Evolutionary conservation across 2,113 vertebrate species (phyloP).

Genomic region (Eudorcas thomsonii): DNA sequence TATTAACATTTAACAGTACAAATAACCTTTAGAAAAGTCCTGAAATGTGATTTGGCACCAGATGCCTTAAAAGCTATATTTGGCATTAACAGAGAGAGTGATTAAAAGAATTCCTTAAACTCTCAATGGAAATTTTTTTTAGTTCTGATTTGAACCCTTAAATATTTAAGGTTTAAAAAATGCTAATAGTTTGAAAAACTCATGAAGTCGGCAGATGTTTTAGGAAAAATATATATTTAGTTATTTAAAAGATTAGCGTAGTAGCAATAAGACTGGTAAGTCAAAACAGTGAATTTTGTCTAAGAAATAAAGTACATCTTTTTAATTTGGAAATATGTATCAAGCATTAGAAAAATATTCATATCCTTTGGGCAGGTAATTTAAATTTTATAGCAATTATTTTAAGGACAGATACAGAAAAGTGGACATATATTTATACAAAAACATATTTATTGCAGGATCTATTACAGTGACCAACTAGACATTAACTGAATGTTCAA

Average conservation of each 20-base stretch:
- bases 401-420: not conserved
- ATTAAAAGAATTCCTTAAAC: conserved; percentile 21
- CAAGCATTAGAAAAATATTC: not conserved
- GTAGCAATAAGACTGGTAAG: not conserved
- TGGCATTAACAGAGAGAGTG: not conserved
- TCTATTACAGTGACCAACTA: not conserved
- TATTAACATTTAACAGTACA: not conserved
- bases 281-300: not conserved
- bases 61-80: conserved; percentile 9
- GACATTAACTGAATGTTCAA: not conserved
- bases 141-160: not conserved
- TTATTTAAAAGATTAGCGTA: not conserved
- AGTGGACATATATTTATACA: not conserved
- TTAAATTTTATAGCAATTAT: not conserved
- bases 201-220: not conserved
- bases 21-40: conserved; percentile 3
- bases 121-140: not conserved
- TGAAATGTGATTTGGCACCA: conserved; percentile 20
- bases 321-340: not conserved
- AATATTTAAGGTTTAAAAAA: not conserved
- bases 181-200: not conserved
- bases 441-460: not conserved
- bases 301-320: not conserved
- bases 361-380: not conserved
- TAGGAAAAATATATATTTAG: not conserved